Base-by-base conservation (phyloP, 2,888 invertebrate genomes). In the Idaea biselata region DNA sequence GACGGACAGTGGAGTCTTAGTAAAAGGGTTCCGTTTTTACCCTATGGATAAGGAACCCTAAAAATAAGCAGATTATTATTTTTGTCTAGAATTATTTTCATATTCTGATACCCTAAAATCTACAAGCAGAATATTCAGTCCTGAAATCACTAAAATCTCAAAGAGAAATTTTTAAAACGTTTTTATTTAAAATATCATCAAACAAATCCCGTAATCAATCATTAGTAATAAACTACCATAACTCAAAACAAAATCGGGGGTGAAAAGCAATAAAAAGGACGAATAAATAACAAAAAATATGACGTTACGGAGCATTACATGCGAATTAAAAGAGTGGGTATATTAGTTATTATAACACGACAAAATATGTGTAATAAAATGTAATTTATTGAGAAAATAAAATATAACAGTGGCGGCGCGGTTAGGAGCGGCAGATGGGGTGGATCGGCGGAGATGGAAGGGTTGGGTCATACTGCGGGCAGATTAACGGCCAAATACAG, bases 301-400 rank as follows among this genome's bases (percentile, higher is more conserved):
- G 80, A 82, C 86, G 88, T 87, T 82, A 86, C 84, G 88, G 80
- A 79, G 86, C 88, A 89, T 91, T 89, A 91, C 92, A 90, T 83
- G 87, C 84, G 88, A 88, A 89, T 89, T 89, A 89, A 87, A 89
- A 88, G 89, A 88, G 87, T 85, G 83, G 88, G 87, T 93, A 90
- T 93, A 93, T 93, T 93, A 93, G 92, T 93, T 93, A 92, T 93
- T 91, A 92, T 93, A 93, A 91, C 93, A 91, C 93, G 91, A 92
- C 93, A 93, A 93, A 93, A 93, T 93, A 93, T 93, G 91, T 92
- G 93, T 89, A 93, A 93, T 93, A 93, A 93, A 93, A 93, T 74
- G 87, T 90, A 86, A 93, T 93, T 93, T 93, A 93, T 93, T 81
- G 87, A 80, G 76, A 87, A 92, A 92, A 93, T 93, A 93, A 93